Percentiles rank a stretch among this genome's conserved stretches.
These are phyloP conservation scores for Microplitis demolitor DNA, from an alignment of 1,140 invertebrate genomes.

Conservation along the genomic window DNA sequence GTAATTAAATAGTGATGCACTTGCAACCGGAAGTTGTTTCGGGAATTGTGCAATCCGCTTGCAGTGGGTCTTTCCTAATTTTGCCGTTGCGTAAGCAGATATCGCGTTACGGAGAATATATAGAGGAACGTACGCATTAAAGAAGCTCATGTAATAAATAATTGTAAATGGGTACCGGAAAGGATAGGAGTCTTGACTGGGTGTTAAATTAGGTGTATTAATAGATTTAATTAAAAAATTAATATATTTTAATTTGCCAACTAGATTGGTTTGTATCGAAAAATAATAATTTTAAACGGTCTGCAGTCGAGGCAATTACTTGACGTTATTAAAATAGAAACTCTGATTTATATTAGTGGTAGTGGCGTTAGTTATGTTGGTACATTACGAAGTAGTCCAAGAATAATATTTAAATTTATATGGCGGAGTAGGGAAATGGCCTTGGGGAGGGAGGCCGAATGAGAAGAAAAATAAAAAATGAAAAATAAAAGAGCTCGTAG, in stretches of 20 bases:
- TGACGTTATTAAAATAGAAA: slow-evolving; percentile 16
- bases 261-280: too few species aligned
- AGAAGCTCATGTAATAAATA: not conserved
- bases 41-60: not conserved
- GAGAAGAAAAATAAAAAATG: not conserved
- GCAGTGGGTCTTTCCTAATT: slow-evolving; percentile 17
- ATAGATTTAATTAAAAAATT: too few species aligned
- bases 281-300: too few species aligned
- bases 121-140: not conserved
- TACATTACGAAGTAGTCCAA: not conserved
- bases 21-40: not conserved
- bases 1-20: too few species aligned
- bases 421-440: not conserved
- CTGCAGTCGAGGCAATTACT: slow-evolving; percentile 8
- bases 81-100: slow-evolving; percentile 24
- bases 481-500: too few species aligned
- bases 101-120: slow-evolving; percentile 27
- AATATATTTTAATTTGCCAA: too few species aligned
- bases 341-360: not conserved
- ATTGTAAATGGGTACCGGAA: slow-evolving; percentile 23
- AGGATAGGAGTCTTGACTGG: not conserved
- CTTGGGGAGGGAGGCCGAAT: not conserved
- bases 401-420: not conserved
- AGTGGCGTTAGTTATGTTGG: too few species aligned
- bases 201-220: too few species aligned